phyloP scores from a whole-genome alignment of 2,797 vertebrate species.

The Choloepus didactylus region DNA sequence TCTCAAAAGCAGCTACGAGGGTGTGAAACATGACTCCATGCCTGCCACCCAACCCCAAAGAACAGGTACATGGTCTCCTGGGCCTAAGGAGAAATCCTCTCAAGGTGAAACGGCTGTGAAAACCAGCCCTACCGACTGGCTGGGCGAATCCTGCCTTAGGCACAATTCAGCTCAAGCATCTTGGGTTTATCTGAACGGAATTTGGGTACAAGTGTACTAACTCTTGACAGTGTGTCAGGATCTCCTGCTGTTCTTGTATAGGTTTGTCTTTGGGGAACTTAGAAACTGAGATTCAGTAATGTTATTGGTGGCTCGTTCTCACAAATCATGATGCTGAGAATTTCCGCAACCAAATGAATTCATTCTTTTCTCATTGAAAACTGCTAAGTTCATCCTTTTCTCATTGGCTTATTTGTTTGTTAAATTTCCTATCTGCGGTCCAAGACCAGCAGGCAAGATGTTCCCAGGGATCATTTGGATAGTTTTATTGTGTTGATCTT shows the following conservation, averaged over 20 bases:
- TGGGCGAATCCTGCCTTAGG: not conserved
- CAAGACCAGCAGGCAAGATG: not conserved
- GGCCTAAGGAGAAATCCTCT: not conserved
- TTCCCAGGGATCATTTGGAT: not conserved
- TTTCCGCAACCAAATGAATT: not conserved
- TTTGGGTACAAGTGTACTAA: not conserved
- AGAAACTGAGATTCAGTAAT: not conserved
- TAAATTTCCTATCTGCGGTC: not conserved
- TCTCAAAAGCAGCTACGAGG: not conserved
- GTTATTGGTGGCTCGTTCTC: not conserved
- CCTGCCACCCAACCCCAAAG: not conserved
- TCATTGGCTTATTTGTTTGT: slow-evolving; percentile 8
- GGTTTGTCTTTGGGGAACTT: not conserved
- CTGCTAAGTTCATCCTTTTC: not conserved
- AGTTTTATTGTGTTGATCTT: not conserved
- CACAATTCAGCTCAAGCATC: not conserved
- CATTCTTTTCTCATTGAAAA: not conserved
- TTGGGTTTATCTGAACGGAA: not conserved
- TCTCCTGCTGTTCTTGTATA: not conserved
- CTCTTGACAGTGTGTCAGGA: not conserved
- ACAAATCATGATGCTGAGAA: not conserved
- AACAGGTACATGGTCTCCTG: not conserved
- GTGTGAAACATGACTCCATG: not conserved
- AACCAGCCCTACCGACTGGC: not conserved
- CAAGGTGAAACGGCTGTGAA: not conserved